phyloP scores from a whole-genome alignment of 2,113 vertebrate genomes.

The Callipepla squamata region DNA sequence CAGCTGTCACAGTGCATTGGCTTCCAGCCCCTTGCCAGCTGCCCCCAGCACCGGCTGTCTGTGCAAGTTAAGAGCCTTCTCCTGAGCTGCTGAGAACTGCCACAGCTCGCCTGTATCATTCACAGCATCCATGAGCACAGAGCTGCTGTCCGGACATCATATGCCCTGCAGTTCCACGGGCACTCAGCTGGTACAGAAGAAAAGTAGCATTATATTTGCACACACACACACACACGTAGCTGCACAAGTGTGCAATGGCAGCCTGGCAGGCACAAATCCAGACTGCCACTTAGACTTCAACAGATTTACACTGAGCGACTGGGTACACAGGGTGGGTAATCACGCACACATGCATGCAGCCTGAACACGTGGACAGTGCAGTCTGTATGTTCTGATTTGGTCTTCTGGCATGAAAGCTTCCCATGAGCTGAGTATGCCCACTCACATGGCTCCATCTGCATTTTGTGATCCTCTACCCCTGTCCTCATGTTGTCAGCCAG shows the following conservation, averaged over 20 bases:
- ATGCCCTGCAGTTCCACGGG: conserved; percentile 19
- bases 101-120: conserved; percentile 61
- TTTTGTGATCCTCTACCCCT: background rate
- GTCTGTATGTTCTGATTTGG: background rate
- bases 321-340: background rate
- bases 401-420: background rate
- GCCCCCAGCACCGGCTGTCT: conserved; percentile 52
- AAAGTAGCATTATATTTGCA: background rate
- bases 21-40: conserved; percentile 55
- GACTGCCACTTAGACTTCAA: background rate
- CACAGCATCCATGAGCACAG: conserved; percentile 43
- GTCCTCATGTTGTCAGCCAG: background rate
- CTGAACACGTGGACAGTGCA: rapidly evolving
- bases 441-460: background rate
- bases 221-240: background rate
- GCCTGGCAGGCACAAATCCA: background rate
- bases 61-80: conserved; percentile 22
- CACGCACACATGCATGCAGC: background rate
- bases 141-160: background rate
- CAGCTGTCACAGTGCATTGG: conserved; percentile 41
- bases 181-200: conserved; percentile 15
- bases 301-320: background rate
- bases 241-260: background rate
- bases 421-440: background rate
- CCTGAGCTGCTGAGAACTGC: conserved; percentile 62